These are phyloP conservation scores for Lycocerus yunnanus DNA, from an alignment of 2,888 invertebrate genomes.

Conservation along the genomic window DNA sequence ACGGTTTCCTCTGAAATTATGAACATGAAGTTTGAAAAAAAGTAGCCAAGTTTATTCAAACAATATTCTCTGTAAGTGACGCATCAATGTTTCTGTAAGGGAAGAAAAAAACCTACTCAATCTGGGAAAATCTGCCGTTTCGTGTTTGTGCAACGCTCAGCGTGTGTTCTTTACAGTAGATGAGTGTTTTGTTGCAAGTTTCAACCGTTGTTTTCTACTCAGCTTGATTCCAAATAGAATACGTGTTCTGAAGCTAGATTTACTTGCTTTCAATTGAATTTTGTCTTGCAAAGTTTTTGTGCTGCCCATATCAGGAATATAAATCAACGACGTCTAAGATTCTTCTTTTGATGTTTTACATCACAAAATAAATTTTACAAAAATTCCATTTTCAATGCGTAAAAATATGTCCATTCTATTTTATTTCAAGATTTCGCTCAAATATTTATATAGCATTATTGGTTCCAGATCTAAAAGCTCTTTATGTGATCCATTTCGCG, in stretches of 20 bases:
- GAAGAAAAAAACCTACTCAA: conserved; percentile 16
- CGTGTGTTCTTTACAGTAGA: conserved; percentile 29
- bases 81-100: conserved; percentile 4
- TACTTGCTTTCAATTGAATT: conserved; percentile 29
- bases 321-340: conserved; percentile 4
- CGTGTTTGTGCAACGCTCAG: conserved; percentile 26
- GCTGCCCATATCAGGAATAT: conserved; percentile 17
- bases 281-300: conserved; percentile 36
- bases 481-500: background rate
- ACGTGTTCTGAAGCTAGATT: conserved; percentile 44
- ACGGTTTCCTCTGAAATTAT: background rate
- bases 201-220: conserved; percentile 39
- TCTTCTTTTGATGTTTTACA: background rate
- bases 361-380: background rate
- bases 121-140: conserved; percentile 19
- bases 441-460: background rate
- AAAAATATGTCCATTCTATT: background rate
- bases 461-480: background rate
- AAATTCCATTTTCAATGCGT: background rate
- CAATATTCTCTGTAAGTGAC: conserved; percentile 22
- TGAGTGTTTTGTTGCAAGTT: conserved; percentile 41
- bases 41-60: conserved; percentile 3
- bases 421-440: background rate
- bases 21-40: background rate
- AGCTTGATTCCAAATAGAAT: conserved; percentile 41